Evolutionary conservation across 1,140 invertebrate genomes (phyloP).

Genomic region (Drosophila littoralis): DNA sequence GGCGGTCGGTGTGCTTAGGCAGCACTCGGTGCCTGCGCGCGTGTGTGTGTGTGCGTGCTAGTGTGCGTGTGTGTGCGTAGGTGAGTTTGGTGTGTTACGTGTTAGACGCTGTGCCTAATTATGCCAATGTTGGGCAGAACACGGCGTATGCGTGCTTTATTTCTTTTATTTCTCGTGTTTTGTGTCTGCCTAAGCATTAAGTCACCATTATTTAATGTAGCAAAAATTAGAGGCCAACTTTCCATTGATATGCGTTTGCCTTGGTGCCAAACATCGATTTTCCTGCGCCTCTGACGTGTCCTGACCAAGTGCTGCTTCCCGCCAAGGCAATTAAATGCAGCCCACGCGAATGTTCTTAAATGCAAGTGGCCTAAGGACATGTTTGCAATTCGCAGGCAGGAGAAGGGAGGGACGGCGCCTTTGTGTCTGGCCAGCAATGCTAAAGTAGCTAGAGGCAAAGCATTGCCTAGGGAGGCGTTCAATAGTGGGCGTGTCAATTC

Average conservation of each 20-base stretch:
- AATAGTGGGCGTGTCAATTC: slow-evolving; percentile 1
- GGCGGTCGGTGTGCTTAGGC: slow-evolving; percentile 31
- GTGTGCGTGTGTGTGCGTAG: slow-evolving; percentile 14
- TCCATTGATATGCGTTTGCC: slow-evolving; percentile 51
- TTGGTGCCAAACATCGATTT: slow-evolving; percentile 28
- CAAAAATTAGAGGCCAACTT: slow-evolving; percentile 49
- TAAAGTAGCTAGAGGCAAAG: slow-evolving; percentile 7
- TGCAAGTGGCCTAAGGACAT: slow-evolving; percentile 40
- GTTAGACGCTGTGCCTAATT: slow-evolving; percentile 63
- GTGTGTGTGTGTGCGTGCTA: not conserved
- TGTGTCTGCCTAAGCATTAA: slow-evolving; percentile 44
- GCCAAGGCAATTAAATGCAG: slow-evolving; percentile 65
- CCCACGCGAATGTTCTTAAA: slow-evolving; percentile 48
- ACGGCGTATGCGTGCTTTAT: slow-evolving; percentile 63
- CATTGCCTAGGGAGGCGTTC: not conserved
- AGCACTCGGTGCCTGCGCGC: slow-evolving; percentile 14
- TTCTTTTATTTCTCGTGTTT: slow-evolving; percentile 15
- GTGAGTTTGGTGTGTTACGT: slow-evolving; percentile 22
- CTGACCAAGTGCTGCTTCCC: slow-evolving; percentile 5
- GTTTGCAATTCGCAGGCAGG: slow-evolving; percentile 3
- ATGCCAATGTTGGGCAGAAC: slow-evolving; percentile 51
- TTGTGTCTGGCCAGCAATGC: slow-evolving; percentile 4
- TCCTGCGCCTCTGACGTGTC: slow-evolving; percentile 23
- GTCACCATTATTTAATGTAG: slow-evolving; percentile 62
- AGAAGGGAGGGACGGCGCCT: not conserved